These are phyloP conservation scores for Calyptomena viridis DNA, from an alignment of 2,113 vertebrate species.

Conservation along the genomic window DNA sequence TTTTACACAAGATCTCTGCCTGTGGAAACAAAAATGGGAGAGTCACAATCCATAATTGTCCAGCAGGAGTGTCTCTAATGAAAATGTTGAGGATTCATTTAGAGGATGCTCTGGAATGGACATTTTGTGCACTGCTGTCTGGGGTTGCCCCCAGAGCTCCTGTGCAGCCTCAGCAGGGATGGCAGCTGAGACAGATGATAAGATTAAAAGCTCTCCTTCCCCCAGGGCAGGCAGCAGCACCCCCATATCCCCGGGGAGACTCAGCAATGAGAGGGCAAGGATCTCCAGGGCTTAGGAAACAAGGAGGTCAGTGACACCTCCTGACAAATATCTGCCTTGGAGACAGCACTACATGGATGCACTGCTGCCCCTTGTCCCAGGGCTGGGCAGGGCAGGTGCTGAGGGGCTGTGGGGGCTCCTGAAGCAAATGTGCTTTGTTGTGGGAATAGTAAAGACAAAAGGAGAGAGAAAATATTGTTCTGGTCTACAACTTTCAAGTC, in stretches of 20 bases:
- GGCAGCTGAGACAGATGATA: conserved; percentile 23
- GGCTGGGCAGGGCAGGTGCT: not conserved
- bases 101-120: not conserved
- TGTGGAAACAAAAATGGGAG: not conserved
- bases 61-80: conserved; percentile 22
- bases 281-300: not conserved
- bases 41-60: not conserved
- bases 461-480: not conserved
- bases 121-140: not conserved
- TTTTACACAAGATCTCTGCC: conserved; percentile 21
- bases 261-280: not conserved
- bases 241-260: not conserved
- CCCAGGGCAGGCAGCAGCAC: not conserved
- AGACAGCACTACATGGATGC: not conserved
- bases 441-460: not conserved
- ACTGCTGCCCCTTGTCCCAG: not conserved
- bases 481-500: not conserved
- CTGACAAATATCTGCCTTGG: not conserved
- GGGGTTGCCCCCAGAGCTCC: not conserved
- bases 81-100: conserved; percentile 33
- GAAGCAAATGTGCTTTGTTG: not conserved
- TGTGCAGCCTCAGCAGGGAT: not conserved
- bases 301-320: not conserved
- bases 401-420: not conserved
- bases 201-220: conserved; percentile 28